Evolutionary conservation across 2,797 vertebrate genomes (phyloP).

Genomic region (Florisuga fusca): DNA sequence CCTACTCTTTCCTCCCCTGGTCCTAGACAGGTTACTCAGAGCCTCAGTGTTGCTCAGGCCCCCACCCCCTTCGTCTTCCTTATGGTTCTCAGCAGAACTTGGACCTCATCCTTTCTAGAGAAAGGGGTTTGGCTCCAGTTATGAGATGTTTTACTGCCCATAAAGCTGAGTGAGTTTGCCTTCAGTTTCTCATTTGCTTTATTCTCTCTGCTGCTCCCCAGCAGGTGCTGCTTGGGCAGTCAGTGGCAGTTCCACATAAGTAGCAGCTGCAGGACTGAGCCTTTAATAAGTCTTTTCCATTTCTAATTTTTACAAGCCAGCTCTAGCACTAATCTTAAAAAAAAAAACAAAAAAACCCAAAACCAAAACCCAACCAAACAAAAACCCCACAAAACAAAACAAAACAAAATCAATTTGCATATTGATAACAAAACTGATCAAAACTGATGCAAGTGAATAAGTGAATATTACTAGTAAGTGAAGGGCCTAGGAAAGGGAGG

Average conservation of each 20-base stretch:
- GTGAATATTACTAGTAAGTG: not conserved
- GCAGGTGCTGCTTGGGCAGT: slow-evolving; percentile 48
- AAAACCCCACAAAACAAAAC: too few relatives aligned
- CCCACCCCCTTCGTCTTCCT: not conserved
- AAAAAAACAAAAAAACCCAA: not conserved
- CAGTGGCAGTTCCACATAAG: not conserved
- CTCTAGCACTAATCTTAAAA: not conserved
- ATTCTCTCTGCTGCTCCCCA: slow-evolving; percentile 33
- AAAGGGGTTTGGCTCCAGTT: not conserved
- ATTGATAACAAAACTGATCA: not conserved
- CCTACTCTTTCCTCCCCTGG: not conserved
- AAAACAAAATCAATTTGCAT: not conserved
- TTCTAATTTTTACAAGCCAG: slow-evolving; percentile 24
- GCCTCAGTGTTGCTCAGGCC: not conserved
- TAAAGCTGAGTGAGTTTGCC: not conserved
- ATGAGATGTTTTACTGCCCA: not conserved
- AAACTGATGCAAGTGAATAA: not conserved
- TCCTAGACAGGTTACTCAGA: not conserved
- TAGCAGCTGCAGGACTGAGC: slow-evolving; percentile 33
- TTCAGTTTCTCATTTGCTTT: slow-evolving; percentile 57
- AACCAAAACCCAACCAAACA: too few relatives aligned
- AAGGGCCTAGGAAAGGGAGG: not conserved
- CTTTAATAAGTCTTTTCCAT: slow-evolving; percentile 34
- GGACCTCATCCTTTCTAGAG: not conserved
- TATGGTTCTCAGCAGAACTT: not conserved